These are phyloP conservation scores for Empis stercorea DNA, from an alignment of 2,888 invertebrate species.

Conservation along the genomic window DNA sequence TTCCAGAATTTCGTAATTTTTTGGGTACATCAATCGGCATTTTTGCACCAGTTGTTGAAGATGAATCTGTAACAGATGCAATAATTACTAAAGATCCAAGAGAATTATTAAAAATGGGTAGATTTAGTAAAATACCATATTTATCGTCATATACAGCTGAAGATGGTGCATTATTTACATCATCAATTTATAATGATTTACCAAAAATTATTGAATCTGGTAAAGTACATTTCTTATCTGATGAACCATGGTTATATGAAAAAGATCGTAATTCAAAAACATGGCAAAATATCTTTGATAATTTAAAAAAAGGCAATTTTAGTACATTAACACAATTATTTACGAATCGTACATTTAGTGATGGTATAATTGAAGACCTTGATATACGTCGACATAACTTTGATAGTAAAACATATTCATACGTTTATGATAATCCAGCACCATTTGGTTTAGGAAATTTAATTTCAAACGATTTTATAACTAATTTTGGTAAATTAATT, in stretches of 20 bases:
- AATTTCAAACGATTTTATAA: background rate
- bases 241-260: no score
- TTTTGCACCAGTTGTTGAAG: conserved; percentile 54
- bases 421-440: conserved; percentile 1
- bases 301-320: background rate
- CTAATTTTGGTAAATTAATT: background rate
- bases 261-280: no score
- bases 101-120: conserved; percentile 42
- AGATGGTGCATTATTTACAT: background rate
- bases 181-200: no score
- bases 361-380: background rate
- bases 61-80: conserved; percentile 36
- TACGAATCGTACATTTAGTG: background rate
- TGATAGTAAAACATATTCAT: background rate
- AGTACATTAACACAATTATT: background rate
- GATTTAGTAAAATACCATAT: conserved; percentile 44
- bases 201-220: no score
- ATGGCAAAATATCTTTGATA: background rate
- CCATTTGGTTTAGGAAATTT: background rate
- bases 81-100: conserved; percentile 52
- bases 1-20: conserved; percentile 26
- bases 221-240: no score
- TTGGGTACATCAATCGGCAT: conserved; percentile 46
- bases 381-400: background rate
- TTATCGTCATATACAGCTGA: background rate